phyloP scores from a whole-genome alignment of 2,888 invertebrate genomes.

The Tetragnatha montana region DNA sequence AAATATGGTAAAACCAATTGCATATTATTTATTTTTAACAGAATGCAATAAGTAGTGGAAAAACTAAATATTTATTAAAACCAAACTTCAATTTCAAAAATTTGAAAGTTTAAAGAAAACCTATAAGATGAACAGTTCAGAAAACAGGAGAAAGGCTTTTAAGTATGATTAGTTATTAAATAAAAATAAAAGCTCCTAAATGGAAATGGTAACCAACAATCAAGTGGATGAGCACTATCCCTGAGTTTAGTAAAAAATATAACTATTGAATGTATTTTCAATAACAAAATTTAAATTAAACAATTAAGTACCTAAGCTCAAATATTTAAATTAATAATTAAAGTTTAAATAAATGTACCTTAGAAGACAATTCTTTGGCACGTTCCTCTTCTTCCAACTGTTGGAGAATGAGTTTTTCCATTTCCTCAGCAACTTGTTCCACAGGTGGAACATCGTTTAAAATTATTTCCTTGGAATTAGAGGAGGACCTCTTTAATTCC shows the following conservation, averaged over 20 bases:
- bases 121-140: too few relatives aligned
- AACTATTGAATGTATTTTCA: too few relatives aligned
- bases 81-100: not conserved
- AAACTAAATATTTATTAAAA: not conserved
- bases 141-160: not conserved
- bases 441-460: slow-evolving; percentile 60
- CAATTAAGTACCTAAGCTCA: too few relatives aligned
- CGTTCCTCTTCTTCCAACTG: slow-evolving; percentile 67
- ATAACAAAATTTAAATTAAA: not conserved
- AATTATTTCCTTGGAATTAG: not conserved
- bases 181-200: not conserved
- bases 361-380: slow-evolving; percentile 52
- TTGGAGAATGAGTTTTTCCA: slow-evolving; percentile 67
- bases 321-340: too few relatives aligned
- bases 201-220: not conserved
- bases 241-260: too few relatives aligned
- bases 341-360: slow-evolving; percentile 23
- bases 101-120: not conserved
- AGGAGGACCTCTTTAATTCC: not conserved
- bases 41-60: too few relatives aligned
- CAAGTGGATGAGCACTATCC: too few relatives aligned
- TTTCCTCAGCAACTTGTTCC: slow-evolving; percentile 66
- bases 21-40: too few relatives aligned
- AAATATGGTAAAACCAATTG: too few relatives aligned
- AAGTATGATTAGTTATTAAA: not conserved